These are phyloP conservation scores for Albula glossodonta DNA, from an alignment of 2,113 vertebrate species.

Conservation along the genomic window DNA sequence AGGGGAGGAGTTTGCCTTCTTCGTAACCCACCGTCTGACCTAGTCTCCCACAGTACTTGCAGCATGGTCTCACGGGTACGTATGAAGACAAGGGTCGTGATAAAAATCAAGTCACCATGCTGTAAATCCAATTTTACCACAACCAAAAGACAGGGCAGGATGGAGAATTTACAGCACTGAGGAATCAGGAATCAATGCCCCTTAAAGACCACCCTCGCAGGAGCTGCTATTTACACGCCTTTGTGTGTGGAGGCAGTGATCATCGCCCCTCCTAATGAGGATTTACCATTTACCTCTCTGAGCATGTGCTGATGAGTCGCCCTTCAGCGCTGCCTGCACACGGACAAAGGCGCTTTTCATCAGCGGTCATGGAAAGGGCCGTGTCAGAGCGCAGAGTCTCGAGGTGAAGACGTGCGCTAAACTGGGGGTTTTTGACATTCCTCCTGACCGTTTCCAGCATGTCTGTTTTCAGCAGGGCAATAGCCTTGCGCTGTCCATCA, in stretches of 20 bases:
- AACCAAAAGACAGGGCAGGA: neutral
- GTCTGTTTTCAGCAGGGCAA: constrained; percentile 41
- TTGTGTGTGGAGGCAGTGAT: neutral
- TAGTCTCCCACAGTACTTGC: neutral
- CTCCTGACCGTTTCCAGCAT: neutral
- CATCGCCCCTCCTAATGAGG: neutral
- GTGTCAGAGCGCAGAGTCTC: neutral
- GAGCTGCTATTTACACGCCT: neutral
- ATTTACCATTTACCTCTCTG: neutral
- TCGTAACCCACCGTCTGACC: neutral
- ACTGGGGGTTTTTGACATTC: neutral
- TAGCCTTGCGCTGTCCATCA: constrained; percentile 63
- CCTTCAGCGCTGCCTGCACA: neutral
- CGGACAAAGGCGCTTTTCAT: neutral
- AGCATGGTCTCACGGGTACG: neutral
- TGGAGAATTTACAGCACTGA: neutral
- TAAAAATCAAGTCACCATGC: neutral
- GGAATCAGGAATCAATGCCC: neutral
- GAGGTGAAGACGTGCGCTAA: neutral
- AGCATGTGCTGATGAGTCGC: neutral
- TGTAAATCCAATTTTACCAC: neutral
- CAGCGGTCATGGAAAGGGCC: neutral
- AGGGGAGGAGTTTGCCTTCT: neutral
- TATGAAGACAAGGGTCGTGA: neutral
- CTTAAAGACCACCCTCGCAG: neutral